These are phyloP conservation scores for Rhodinocichla rosea DNA, from an alignment of 2,113 vertebrate species.

Conservation along the genomic window DNA sequence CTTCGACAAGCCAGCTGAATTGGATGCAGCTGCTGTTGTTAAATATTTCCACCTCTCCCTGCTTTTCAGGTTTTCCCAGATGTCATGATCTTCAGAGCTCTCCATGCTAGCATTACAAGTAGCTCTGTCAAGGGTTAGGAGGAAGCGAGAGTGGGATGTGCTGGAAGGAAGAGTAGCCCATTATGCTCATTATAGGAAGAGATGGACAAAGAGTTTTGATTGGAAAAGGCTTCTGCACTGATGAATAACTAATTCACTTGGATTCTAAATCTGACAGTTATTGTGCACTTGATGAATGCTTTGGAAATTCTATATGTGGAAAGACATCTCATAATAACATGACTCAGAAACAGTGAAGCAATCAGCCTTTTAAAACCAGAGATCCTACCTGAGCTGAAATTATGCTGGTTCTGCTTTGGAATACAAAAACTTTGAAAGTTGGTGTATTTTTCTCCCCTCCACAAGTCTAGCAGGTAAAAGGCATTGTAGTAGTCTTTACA, in stretches of 20 bases:
- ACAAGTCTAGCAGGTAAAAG: neutral
- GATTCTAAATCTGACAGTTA: slow-evolving; percentile 21
- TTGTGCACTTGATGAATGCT: slow-evolving; percentile 1
- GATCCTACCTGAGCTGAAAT: neutral
- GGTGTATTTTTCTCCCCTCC: neutral
- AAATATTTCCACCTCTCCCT: neutral
- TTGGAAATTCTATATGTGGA: slow-evolving; percentile 22
- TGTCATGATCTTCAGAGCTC: slow-evolving; percentile 21
- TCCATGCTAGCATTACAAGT: neutral
- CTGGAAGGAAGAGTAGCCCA: neutral
- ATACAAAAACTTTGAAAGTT: neutral
- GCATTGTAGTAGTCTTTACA: neutral
- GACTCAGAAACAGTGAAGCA: neutral
- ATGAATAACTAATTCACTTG: neutral
- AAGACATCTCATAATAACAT: neutral
- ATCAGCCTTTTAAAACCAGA: neutral
- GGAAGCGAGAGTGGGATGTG: neutral
- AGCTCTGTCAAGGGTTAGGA: slow-evolving; percentile 3
- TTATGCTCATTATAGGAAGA: neutral
- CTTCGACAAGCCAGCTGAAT: slow-evolving; percentile 29
- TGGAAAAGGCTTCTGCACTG: slow-evolving; percentile 25
- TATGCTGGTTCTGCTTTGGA: neutral
- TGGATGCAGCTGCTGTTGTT: neutral
- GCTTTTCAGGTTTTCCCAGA: slow-evolving; percentile 62
- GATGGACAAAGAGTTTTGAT: slow-evolving; percentile 54